Conservation (phyloP, 2,888 invertebrate genomes). For the Cheilosia scutellata region DNA sequence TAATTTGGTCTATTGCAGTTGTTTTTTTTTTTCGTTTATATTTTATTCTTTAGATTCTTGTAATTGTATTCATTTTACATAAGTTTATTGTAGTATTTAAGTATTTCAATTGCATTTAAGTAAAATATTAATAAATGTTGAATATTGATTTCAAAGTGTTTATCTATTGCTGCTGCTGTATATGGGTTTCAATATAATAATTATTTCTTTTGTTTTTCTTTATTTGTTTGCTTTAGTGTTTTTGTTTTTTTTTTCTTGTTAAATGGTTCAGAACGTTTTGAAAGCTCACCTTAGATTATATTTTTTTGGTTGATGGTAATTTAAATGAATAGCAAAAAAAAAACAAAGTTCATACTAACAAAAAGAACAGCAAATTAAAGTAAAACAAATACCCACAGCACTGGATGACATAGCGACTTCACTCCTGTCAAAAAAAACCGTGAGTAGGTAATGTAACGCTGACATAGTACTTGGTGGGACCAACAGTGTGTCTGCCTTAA, state of each 20-base stretch:
- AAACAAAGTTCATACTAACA: too few relatives aligned
- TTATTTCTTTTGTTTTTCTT: conserved; percentile 56
- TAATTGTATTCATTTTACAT: conserved; percentile 70
- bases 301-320: conserved; percentile 19
- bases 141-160: conserved; percentile 74
- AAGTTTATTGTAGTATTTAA: conserved; percentile 69
- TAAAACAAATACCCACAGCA: too few relatives aligned
- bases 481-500: too few relatives aligned
- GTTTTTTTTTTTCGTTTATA: conserved; percentile 60
- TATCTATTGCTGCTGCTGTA: conserved; percentile 75
- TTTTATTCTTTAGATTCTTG: conserved; percentile 48
- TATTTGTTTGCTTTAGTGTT: conserved; percentile 25
- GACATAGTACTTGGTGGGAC: too few relatives aligned
- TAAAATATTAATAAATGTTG: conserved; percentile 76
- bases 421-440: too few relatives aligned
- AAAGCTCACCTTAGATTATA: conserved; percentile 27
- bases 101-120: conserved; percentile 75
- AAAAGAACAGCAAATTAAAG: background rate
- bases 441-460: too few relatives aligned
- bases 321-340: background rate
- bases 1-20: conserved; percentile 83
- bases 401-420: too few relatives aligned
- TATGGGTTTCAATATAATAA: conserved; percentile 77
- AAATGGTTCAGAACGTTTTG: conserved; percentile 31
- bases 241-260: background rate